Evolutionary conservation across 2,888 invertebrate genomes (phyloP).

Genomic region (Hypomecis punctinalis): DNA sequence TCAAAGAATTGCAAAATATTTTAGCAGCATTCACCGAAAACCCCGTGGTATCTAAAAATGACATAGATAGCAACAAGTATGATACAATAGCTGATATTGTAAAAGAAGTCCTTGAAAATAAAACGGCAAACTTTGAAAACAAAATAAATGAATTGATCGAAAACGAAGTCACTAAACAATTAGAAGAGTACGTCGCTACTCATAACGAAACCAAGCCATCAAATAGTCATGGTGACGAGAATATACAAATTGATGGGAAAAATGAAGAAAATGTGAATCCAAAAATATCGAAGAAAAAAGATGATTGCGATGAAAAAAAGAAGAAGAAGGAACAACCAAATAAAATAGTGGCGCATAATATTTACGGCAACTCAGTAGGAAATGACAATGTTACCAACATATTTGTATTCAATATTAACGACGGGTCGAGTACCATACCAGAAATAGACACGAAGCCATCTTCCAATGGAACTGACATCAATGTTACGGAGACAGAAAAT

Average conservation of each 20-base stretch:
- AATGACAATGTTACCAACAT: conserved; percentile 66
- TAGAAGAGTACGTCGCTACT: conserved; percentile 27
- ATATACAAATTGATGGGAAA: conserved; percentile 1
- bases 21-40: conserved; percentile 22
- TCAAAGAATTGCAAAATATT: conserved; percentile 28
- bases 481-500: background rate
- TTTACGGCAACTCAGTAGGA: conserved; percentile 59
- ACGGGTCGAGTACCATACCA: conserved; percentile 38
- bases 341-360: conserved; percentile 48
- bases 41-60: conserved; percentile 6
- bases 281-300: conserved; percentile 23
- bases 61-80: background rate
- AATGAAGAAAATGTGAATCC: conserved; percentile 17
- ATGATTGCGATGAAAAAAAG: conserved; percentile 26
- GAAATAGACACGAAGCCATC: too few relatives aligned
- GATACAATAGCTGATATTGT: conserved; percentile 14
- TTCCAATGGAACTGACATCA: too few relatives aligned
- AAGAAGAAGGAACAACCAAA: conserved; percentile 27
- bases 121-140: conserved; percentile 14
- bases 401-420: conserved; percentile 59
- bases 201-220: conserved; percentile 6
- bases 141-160: conserved; percentile 42
- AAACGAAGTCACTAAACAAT: conserved; percentile 51
- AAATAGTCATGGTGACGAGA: background rate
- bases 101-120: conserved; percentile 19